These are phyloP conservation scores for Zaprionus taronus DNA, from an alignment of 1,140 invertebrate genomes.

Conservation along the genomic window DNA sequence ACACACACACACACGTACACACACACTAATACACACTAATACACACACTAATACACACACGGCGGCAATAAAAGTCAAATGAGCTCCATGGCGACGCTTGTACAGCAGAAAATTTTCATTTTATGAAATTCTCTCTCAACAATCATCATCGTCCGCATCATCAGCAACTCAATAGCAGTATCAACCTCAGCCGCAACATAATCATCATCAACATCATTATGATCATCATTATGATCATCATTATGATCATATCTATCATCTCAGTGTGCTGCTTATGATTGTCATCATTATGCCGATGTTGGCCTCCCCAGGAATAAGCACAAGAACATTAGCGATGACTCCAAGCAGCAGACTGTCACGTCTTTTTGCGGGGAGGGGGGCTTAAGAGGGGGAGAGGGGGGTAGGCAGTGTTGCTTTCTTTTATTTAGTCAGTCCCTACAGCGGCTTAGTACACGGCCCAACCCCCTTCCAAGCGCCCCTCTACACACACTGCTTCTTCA, in stretches of 20 bases:
- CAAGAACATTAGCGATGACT: slow-evolving; percentile 14
- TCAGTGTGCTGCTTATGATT: slow-evolving; percentile 9
- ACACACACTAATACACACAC: not conserved
- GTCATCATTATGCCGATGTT: slow-evolving; percentile 14
- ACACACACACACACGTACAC: slow-evolving; percentile 4
- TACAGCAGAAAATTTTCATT: slow-evolving; percentile 49
- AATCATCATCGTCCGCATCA: slow-evolving; percentile 18
- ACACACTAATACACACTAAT: not conserved
- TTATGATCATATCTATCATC: slow-evolving; percentile 2
- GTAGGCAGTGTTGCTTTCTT: slow-evolving; percentile 20
- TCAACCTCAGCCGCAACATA: slow-evolving; percentile 9
- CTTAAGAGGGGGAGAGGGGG: too few relatives aligned
- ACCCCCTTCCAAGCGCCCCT: too few relatives aligned
- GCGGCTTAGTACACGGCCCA: not conserved
- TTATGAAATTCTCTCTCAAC: slow-evolving; percentile 43
- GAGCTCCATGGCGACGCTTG: slow-evolving; percentile 32
- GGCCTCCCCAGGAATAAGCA: slow-evolving; percentile 13
- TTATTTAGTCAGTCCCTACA: slow-evolving; percentile 24
- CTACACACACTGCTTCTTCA: slow-evolving; percentile 3
- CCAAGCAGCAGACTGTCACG: slow-evolving; percentile 37
- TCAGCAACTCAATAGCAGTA: slow-evolving; percentile 2
- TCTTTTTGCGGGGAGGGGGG: slow-evolving; percentile 5
- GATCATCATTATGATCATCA: slow-evolving; percentile 11
- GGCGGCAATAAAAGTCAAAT: slow-evolving; percentile 48
- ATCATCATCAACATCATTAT: slow-evolving; percentile 10